Evolutionary conservation across 1,140 invertebrate species (phyloP), one percentile per base, ranked within the genome.

Genomic region (Drosophila obscura): DNA sequence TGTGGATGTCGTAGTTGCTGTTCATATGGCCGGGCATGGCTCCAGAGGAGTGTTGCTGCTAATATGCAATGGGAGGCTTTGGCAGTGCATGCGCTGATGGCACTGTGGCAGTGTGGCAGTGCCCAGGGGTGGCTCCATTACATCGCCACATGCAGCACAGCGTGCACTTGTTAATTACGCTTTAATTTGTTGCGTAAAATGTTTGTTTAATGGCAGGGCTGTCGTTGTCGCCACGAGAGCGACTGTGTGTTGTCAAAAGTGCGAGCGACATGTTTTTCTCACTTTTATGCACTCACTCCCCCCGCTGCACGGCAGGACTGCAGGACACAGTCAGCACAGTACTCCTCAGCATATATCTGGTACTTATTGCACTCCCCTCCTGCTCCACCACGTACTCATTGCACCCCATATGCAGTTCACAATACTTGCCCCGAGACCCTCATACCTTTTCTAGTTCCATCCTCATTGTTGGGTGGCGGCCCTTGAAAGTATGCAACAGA

Each of bases 161-260:
- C 75, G 58, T 83, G 76, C 83, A 80, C 83, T 88, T 88, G 83
- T 88, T 88, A 88, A 88, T 88, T 88, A 88, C 80, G 81, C 76
- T 88, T 88, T 88, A 88, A 88, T 88, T 88, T 85, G 82, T 85
- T 85, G 82, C 83, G 83, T 85, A 85, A 85, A 85, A 85, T 87
- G 83, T 87, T 87, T 87, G 79, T 88, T 88, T 82, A 82, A 83
- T 87, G 82, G 82, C 81, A 73, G 82, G 58, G 57, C 52, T 81
- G 81, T 85, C 73, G 60, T 41, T 73, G 69, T 28, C 35, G 19
- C 22, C 46, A 3, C 31, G 8, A 9, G 24, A 63, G 39, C 50
- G 62, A 67, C 39, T 48, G 19, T 26, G 46, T 68, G 64, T 69
- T 71, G 52, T 71, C 67, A 71, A 69, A 71, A 71, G 65, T 71